phyloP scores from a whole-genome alignment of 2,888 invertebrate genomes.

The Mongoloraphidia duomilia region DNA sequence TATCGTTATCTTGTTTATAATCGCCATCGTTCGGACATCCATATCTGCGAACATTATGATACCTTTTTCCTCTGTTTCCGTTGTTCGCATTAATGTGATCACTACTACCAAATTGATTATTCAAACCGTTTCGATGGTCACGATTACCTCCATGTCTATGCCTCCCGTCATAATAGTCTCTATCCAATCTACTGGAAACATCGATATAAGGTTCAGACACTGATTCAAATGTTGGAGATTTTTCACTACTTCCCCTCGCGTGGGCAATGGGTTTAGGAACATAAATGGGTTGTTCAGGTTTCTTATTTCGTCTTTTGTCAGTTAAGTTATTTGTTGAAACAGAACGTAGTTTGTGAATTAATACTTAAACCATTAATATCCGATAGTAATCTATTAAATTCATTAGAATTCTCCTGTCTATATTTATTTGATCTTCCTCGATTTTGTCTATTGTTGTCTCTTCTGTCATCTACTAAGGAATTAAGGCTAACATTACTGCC shows the following conservation, averaged over 20 bases:
- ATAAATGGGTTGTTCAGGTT: slow-evolving; percentile 40
- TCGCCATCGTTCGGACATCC: slow-evolving; percentile 11
- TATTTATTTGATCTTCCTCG: slow-evolving; percentile 19
- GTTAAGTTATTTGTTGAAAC: slow-evolving; percentile 9
- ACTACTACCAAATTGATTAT: slow-evolving; percentile 19
- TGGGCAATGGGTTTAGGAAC: slow-evolving; percentile 34
- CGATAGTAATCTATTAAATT: slow-evolving; percentile 21
- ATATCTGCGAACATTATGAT: slow-evolving; percentile 5
- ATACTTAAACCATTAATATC: slow-evolving; percentile 23
- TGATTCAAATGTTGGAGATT: no score
- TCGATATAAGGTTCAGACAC: no score
- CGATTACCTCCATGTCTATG: no score
- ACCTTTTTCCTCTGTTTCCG: slow-evolving; percentile 4
- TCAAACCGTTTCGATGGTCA: slow-evolving; percentile 11
- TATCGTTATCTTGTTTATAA: slow-evolving; percentile 4
- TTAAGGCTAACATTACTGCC: background rate
- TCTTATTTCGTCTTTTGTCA: slow-evolving; percentile 28
- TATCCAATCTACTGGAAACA: no score
- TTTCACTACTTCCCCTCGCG: slow-evolving; percentile 27
- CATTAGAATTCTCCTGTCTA: slow-evolving; percentile 23
- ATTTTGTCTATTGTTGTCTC: slow-evolving; percentile 20
- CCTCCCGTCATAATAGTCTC: no score
- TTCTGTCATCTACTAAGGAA: slow-evolving; percentile 4
- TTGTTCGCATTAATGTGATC: slow-evolving; percentile 2
- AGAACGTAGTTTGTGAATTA: slow-evolving; percentile 2